These are phyloP conservation scores for Cotesia typhae DNA, from an alignment of 1,140 invertebrate genomes.

Conservation along the genomic window DNA sequence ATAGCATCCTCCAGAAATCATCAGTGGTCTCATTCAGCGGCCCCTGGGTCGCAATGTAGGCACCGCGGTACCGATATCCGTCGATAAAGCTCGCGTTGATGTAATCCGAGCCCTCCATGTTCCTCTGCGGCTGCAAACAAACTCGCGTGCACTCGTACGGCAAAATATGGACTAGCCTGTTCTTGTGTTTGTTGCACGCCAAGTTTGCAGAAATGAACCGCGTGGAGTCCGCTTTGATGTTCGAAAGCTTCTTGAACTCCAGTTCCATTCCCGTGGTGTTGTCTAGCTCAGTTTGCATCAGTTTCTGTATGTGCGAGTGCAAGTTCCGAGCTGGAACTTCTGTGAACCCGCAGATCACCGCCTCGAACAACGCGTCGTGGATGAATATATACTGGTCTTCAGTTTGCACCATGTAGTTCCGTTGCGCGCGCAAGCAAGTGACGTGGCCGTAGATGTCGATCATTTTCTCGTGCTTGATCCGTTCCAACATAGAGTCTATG, in stretches of 20 bases:
- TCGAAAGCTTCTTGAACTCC: slow-evolving; percentile 97
- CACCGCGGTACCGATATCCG: slow-evolving; percentile 88
- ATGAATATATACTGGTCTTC: slow-evolving; percentile 99
- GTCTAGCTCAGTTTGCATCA: slow-evolving; percentile 83
- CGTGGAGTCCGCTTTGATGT: slow-evolving; percentile 92
- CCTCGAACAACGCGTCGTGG: slow-evolving; percentile 95
- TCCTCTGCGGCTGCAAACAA: slow-evolving; percentile 88
- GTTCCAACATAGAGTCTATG: slow-evolving; percentile 96
- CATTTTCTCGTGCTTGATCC: slow-evolving; percentile 94
- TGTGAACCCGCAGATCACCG: slow-evolving; percentile 93
- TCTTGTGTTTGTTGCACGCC: slow-evolving; percentile 98
- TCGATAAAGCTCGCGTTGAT: slow-evolving; percentile 99
- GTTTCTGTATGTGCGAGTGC: slow-evolving; percentile 92
- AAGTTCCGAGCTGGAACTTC: slow-evolving; percentile 93
- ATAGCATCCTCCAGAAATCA: slow-evolving; percentile 99
- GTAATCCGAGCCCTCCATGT: slow-evolving; percentile 96
- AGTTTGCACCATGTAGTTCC: slow-evolving; percentile 98
- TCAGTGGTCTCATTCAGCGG: slow-evolving; percentile 95
- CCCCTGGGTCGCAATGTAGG: slow-evolving; percentile 98
- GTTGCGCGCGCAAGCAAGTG: slow-evolving; percentile 93
- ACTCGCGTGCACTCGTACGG: slow-evolving; percentile 97
- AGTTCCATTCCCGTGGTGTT: slow-evolving; percentile 96
- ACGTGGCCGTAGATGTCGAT: slow-evolving; percentile 99
- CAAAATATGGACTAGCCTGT: slow-evolving; percentile 95
- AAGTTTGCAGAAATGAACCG: slow-evolving; percentile 96